A percentile compares a stretch with the other conserved stretches of the same genome.
Conservation (phyloP, 2,797 vertebrate genomes). For the Spinus pinus region DNA sequence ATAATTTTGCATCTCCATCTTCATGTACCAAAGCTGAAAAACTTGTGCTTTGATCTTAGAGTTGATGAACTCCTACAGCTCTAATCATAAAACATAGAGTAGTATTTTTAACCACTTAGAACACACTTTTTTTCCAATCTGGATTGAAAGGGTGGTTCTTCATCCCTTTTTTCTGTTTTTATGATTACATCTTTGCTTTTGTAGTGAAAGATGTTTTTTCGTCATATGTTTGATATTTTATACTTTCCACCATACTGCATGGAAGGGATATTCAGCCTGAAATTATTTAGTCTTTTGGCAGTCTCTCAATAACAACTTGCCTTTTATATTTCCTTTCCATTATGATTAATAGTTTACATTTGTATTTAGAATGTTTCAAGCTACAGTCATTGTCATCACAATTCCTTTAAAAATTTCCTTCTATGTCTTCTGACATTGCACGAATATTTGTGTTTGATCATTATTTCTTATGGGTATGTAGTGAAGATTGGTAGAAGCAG, state of each 20-base stretch:
- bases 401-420: constrained; percentile 7
- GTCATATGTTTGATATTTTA: background rate
- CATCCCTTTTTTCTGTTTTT: background rate
- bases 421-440: background rate
- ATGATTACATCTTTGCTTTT: background rate
- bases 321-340: constrained; percentile 37
- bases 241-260: background rate
- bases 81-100: background rate
- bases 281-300: constrained; percentile 44
- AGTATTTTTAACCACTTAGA: background rate
- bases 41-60: background rate
- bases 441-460: constrained; percentile 16
- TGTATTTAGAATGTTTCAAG: background rate
- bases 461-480: background rate
- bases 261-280: background rate
- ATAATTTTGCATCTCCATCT: background rate
- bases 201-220: background rate
- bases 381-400: background rate
- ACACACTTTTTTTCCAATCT: background rate
- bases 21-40: background rate
- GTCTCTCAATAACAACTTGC: background rate
- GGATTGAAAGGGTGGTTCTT: background rate
- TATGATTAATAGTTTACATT: constrained; percentile 47
- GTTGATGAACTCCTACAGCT: background rate
- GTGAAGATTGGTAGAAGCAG: background rate